Percentiles rank a stretch among this genome's conserved stretches.
Conservation (phyloP, 2,113 vertebrate genomes). For the Embiotoca jacksoni region DNA sequence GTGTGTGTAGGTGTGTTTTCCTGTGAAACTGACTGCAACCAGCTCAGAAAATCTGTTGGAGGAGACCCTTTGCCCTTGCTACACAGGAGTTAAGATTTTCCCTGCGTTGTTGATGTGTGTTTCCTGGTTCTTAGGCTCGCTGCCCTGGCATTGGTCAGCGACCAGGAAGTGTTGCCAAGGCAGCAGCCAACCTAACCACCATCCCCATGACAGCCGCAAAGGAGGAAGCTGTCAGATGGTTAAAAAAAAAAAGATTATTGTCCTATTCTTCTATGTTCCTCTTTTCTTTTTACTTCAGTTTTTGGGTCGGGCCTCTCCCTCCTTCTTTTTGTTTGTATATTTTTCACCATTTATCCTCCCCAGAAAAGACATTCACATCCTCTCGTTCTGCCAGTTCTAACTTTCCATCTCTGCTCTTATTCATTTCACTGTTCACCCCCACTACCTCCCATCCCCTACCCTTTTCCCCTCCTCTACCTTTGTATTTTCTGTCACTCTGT, state of each 20-base stretch:
- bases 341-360: conserved; percentile 4
- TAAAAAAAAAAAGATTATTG: conserved; percentile 49
- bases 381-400: neutral
- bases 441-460: neutral
- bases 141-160: conserved; percentile 50
- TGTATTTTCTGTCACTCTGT: neutral
- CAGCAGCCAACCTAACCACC: conserved; percentile 38
- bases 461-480: neutral
- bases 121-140: conserved; percentile 46
- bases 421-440: neutral
- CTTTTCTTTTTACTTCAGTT: conserved; percentile 20
- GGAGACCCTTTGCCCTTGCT: conserved; percentile 4
- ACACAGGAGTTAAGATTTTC: conserved; percentile 30
- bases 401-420: neutral
- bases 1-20: conserved; percentile 8
- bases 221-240: conserved; percentile 52
- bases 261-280: conserved; percentile 23
- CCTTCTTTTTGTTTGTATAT: conserved; percentile 24
- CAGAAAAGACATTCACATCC: conserved; percentile 7
- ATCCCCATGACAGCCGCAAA: conserved; percentile 42
- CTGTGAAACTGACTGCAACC: conserved; percentile 13
- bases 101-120: conserved; percentile 20
- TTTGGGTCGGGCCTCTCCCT: conserved; percentile 16
- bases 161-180: conserved; percentile 50
- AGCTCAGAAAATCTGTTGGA: neutral